These are phyloP conservation scores for Tamandua tetradactyla DNA, from an alignment of 2,797 vertebrate genomes.

Conservation along the genomic window DNA sequence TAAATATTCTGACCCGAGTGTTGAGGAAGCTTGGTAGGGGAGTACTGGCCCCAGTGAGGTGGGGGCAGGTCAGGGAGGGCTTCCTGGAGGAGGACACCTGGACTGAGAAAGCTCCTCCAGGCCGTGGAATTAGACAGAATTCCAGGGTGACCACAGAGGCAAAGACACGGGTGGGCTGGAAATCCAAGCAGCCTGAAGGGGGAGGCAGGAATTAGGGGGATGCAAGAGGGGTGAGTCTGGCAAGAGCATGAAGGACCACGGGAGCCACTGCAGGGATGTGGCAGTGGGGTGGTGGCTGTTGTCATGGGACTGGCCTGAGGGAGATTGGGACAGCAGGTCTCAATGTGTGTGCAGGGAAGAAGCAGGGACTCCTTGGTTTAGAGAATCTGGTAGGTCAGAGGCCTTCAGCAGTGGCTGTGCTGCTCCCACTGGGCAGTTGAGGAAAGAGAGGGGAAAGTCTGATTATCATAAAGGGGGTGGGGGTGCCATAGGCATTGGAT, in stretches of 20 bases:
- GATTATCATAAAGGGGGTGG: rapidly evolving
- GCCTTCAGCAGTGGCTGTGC: neutral
- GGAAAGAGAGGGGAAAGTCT: rapidly evolving
- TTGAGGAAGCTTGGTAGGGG: neutral
- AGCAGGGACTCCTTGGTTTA: no score
- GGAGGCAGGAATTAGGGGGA: neutral
- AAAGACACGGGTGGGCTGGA: neutral
- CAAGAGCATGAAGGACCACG: neutral
- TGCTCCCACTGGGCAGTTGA: neutral
- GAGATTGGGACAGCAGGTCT: neutral
- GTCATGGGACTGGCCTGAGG: neutral
- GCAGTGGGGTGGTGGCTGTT: neutral
- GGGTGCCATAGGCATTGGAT: neutral
- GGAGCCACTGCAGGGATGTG: neutral
- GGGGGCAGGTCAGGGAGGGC: neutral
- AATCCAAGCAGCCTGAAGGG: neutral
- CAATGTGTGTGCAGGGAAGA: rapidly evolving
- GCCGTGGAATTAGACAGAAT: neutral
- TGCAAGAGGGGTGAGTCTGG: neutral
- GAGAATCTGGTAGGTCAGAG: neutral
- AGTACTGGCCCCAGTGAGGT: neutral
- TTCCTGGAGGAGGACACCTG: neutral
- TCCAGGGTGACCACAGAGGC: neutral
- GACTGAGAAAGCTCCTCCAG: neutral
- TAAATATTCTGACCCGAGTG: neutral